phyloP scores from a whole-genome alignment of 2,113 vertebrate species.

The Centropristis striata region DNA sequence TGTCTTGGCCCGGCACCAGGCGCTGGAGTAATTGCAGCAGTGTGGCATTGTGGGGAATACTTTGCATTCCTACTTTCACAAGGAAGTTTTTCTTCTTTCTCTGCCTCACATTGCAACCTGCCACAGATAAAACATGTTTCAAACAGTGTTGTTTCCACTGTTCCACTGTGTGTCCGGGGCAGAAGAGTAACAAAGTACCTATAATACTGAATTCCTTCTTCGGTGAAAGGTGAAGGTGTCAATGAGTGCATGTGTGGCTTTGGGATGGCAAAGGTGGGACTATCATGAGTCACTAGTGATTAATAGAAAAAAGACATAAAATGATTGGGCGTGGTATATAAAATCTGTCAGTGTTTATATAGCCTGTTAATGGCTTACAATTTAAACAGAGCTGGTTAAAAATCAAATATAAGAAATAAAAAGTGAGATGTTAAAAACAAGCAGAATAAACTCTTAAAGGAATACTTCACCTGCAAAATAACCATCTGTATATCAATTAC shows the following conservation, averaged over 20 bases:
- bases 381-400: conserved; percentile 27
- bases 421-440: conserved; percentile 26
- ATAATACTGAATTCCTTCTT: conserved; percentile 28
- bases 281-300: conserved; percentile 12
- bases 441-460: conserved; percentile 6
- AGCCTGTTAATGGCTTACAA: conserved; percentile 5
- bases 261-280: conserved; percentile 7
- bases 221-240: conserved; percentile 2
- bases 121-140: conserved; percentile 75
- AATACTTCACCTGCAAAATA: too few species aligned
- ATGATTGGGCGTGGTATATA: conserved; percentile 16
- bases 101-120: conserved; percentile 73
- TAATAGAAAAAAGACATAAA: conserved; percentile 22
- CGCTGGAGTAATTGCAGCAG: conserved; percentile 82
- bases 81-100: conserved; percentile 77
- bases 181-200: conserved; percentile 11
- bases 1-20: conserved; percentile 83
- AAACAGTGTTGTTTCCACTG: conserved; percentile 55
- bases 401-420: conserved; percentile 27
- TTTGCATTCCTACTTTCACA: conserved; percentile 84
- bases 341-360: conserved; percentile 7
- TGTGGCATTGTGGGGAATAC: conserved; percentile 85
- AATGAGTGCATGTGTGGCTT: background rate
- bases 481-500: too few species aligned
- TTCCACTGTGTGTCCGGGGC: conserved; percentile 33